Conservation (phyloP, 2,113 vertebrate genomes). For the Argyrosomus japonicus region DNA sequence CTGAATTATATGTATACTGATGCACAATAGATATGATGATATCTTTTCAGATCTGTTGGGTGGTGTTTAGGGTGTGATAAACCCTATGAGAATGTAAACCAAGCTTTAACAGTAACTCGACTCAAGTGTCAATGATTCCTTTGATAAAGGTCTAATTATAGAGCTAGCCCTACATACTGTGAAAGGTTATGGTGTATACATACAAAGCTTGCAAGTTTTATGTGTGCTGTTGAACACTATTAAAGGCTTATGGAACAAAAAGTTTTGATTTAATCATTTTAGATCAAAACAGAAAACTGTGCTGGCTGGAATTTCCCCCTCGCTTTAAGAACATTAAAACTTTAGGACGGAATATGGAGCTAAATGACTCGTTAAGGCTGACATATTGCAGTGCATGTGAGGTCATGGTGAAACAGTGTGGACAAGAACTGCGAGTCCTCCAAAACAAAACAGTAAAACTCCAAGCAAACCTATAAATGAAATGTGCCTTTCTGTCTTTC, state of each 20-base stretch:
- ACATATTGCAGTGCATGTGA: slow-evolving; percentile 54
- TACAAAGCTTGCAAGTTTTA: background rate
- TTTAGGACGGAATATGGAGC: slow-evolving; percentile 26
- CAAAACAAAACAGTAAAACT: slow-evolving; percentile 78
- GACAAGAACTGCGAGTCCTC: slow-evolving; percentile 55
- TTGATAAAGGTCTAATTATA: slow-evolving; percentile 32
- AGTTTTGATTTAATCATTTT: background rate
- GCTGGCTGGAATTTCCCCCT: background rate
- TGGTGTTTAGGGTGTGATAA: slow-evolving; percentile 6
- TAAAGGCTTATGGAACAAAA: background rate
- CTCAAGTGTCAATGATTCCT: slow-evolving; percentile 8
- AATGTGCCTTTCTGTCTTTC: slow-evolving; percentile 53
- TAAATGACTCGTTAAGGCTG: slow-evolving; percentile 33
- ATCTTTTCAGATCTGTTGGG: background rate
- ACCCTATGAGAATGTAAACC: background rate
- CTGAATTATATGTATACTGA: background rate
- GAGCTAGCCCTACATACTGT: background rate
- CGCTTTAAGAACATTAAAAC: slow-evolving; percentile 26
- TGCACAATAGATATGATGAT: background rate
- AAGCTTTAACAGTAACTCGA: slow-evolving; percentile 13
- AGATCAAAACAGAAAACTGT: background rate
- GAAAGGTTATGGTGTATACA: background rate
- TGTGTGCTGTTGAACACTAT: background rate
- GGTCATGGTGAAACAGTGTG: slow-evolving; percentile 60
- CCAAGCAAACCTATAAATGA: slow-evolving; percentile 64